These are phyloP conservation scores for Drosophila ezoana DNA, from an alignment of 2,888 invertebrate genomes.

Conservation along the genomic window DNA sequence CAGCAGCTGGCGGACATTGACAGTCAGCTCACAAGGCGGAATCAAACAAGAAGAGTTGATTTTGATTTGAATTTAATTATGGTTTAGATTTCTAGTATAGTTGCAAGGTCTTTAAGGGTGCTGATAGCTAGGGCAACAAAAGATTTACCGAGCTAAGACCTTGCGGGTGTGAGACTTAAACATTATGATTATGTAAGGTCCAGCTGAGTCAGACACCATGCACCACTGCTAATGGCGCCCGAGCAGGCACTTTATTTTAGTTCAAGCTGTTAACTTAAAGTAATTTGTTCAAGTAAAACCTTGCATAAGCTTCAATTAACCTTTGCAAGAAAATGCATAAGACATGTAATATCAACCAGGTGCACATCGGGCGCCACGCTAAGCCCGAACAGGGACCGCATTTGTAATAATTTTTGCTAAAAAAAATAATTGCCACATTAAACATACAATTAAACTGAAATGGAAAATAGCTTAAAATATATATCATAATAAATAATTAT, in stretches of 20 bases:
- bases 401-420: not conserved
- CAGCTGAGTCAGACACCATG: not conserved
- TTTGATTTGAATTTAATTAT: slow-evolving; percentile 16
- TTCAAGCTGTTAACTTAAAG: not conserved
- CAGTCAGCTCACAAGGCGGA: slow-evolving; percentile 17
- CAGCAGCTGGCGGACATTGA: slow-evolving; percentile 28
- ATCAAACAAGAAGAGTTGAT: not conserved
- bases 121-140: not conserved
- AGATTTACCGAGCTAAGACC: not conserved
- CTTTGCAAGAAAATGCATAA: not conserved
- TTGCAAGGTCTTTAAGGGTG: not conserved
- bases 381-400: not conserved
- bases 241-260: not conserved
- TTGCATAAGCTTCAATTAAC: not conserved
- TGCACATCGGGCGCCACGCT: too few species aligned
- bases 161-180: not conserved
- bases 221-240: not conserved
- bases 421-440: not conserved
- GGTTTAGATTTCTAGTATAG: not conserved
- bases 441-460: not conserved
- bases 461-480: not conserved
- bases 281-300: not conserved
- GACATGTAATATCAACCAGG: not conserved
- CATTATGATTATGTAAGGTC: not conserved
- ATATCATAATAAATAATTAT: not conserved